Evolutionary conservation across 2,888 invertebrate genomes (phyloP), one percentile per base, ranked within the genome.

Genomic region (Trichopria drosophilae): DNA sequence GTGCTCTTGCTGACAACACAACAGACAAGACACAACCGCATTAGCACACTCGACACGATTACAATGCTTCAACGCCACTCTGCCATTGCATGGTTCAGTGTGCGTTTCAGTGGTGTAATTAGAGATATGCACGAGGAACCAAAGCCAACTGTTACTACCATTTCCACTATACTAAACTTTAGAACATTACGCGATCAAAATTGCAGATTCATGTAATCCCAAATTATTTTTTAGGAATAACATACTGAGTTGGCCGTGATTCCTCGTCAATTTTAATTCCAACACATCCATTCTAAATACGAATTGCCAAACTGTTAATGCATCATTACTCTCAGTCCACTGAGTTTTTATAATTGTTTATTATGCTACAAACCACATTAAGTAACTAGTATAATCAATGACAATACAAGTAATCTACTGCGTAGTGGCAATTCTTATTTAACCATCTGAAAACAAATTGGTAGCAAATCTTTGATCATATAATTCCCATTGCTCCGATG

Each of bases 1-100:
- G 74, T 75, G 72, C 84, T 89, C 90, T 85, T 89, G 89, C 89
- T 90, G 85, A 75, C 79, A 84, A 84, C 82, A 82, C 82, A 83
- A 82, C 73, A 82, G 81, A 81, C 72, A 78, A 74, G 70, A 67
- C 73, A 77, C 80, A 72, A 80, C 78, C 79, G 79, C 79, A 80
- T 74, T 73, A 74, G 70, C 73, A 69, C 69, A 73, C 70, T 70
- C 68, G 65, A 71, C 68, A 68, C 66, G 65, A 71, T 62, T 67
- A 71, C 67, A 70, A 71, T 68, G 64, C 67, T 68, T 59, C 62
- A 62, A 68, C 62, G 65, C 64, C 67, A 66, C 63, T 67, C 62
- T 64, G 63, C 59, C 54, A 55, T 64, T 61, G 62, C 55, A 60
- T 55, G 61, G 60, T 47, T 64, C 59, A 55, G 59, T 63, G 63